A percentile compares a stretch with the other conserved stretches of the same genome.
Conservation (phyloP, 1,140 invertebrate species). For the Hypothenemus hampei region DNA sequence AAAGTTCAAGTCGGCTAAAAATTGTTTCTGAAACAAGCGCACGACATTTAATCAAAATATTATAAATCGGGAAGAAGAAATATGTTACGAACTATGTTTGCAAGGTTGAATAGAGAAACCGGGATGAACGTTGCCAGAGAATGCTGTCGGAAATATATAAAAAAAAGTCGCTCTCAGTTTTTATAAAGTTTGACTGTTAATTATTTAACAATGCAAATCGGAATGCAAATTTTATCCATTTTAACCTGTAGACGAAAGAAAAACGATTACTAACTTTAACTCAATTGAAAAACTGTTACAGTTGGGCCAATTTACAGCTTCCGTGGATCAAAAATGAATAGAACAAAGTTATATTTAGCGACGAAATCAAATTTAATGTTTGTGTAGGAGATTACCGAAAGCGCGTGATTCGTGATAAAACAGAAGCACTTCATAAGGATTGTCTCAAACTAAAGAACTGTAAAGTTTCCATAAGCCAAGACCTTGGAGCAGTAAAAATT, state of each 20-base stretch:
- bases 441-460: too few species aligned
- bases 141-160: not conserved
- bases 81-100: not conserved
- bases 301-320: not conserved
- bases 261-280: not conserved
- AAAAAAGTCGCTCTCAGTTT: not conserved
- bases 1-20: not conserved
- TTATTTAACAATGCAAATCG: not conserved
- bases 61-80: not conserved
- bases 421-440: too few species aligned
- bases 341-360: not conserved
- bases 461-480: too few species aligned
- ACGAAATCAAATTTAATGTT: not conserved
- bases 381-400: too few species aligned
- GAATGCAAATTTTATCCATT: not conserved
- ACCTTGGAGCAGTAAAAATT: too few species aligned
- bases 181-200: not conserved
- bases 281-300: not conserved
- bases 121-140: not conserved
- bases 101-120: not conserved
- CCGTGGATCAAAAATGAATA: not conserved
- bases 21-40: not conserved
- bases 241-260: not conserved
- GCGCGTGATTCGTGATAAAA: too few species aligned
- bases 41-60: not conserved